These are phyloP conservation scores for Anneissia japonica DNA, from an alignment of 35 echinoderm and acorn worm genomes.

Conservation along the genomic window DNA sequence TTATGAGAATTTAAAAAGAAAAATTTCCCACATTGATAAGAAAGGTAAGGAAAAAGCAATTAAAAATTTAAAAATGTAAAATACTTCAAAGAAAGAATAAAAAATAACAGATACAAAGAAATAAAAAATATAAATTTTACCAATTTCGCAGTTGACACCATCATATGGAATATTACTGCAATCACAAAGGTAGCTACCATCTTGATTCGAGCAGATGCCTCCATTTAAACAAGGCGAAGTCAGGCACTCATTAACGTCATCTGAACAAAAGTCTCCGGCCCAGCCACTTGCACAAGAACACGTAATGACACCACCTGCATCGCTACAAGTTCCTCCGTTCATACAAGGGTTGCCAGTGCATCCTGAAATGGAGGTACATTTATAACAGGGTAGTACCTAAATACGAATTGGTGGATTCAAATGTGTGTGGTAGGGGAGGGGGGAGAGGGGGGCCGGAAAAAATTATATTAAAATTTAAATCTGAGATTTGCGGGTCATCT, in stretches of 20 bases:
- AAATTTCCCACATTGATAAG: too few relatives aligned
- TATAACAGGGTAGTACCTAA: too few relatives aligned
- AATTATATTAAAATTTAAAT: too few relatives aligned
- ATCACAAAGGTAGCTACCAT: conserved; percentile 23
- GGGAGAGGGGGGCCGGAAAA: too few relatives aligned
- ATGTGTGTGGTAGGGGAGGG: too few relatives aligned
- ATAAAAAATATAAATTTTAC: not conserved
- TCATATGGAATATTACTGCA: not conserved
- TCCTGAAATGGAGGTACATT: too few relatives aligned
- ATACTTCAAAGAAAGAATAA: not conserved
- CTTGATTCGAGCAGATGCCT: conserved; percentile 16
- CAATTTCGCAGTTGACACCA: conserved; percentile 16
- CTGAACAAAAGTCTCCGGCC: conserved; percentile 1
- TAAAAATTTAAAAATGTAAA: not conserved
- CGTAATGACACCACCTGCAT: not conserved
- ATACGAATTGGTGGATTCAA: too few relatives aligned
- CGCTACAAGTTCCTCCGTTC: conserved; percentile 26
- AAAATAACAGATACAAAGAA: not conserved
- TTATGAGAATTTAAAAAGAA: too few relatives aligned
- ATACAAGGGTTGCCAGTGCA: conserved; percentile 40
- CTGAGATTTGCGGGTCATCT: too few relatives aligned
- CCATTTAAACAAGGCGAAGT: conserved; percentile 21
- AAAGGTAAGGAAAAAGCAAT: too few relatives aligned
- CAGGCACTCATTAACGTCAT: not conserved
- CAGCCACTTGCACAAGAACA: conserved; percentile 23